Base-by-base conservation (phyloP, 2,797 vertebrate species). In the Nannoperca obscura region DNA sequence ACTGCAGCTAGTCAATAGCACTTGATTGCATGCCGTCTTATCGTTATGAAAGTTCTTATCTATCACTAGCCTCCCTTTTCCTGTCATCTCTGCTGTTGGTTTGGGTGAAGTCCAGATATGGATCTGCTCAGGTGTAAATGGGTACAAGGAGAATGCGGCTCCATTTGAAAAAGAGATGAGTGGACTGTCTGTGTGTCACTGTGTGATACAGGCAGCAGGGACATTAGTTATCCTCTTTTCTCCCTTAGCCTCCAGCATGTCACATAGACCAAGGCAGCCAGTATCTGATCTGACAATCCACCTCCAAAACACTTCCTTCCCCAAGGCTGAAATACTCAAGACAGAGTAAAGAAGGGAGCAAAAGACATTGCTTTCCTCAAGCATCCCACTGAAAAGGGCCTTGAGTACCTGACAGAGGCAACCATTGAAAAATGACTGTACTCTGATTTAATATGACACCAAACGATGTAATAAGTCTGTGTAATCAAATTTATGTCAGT, bases 281-380 rank as follows among this genome's bases (percentile, higher is more conserved):
- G 53, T 85, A 92, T 94, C 80, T 91, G 91, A 94, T 93, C 82
- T 92, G 92, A 94, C 92, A 93, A 82, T 88, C 80, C 89, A 88
- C 90, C 87, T 91, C 87, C 83, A 90, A 88, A 92, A 90, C 89
- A 88, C 75, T 87, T 90, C 84, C 87, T 79, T 80, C 83, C 85
- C 85, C 82, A 86, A 80, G 89, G 86, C 89, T 89, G 78, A 80
- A 59, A 86, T 83, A 74, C 76, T 82, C 66, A 64, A 84, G 84
- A 85, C 66, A 81, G 74, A 81, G 70, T 80, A 82, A 82, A 88
- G 86, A 88, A 80, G 70, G 76, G 84, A 78, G 69, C 20, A 11
- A 78, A 53, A 86, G 74, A 71, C 71, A 76, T 70, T 59, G 72
- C 62, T 77, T 81, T 82, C 64, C 66, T 87, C 61, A 75, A 86